Evolutionary conservation across 2,113 vertebrate genomes (phyloP), one percentile per base, ranked within the genome.

Genomic region (Rhipidura dahli): DNA sequence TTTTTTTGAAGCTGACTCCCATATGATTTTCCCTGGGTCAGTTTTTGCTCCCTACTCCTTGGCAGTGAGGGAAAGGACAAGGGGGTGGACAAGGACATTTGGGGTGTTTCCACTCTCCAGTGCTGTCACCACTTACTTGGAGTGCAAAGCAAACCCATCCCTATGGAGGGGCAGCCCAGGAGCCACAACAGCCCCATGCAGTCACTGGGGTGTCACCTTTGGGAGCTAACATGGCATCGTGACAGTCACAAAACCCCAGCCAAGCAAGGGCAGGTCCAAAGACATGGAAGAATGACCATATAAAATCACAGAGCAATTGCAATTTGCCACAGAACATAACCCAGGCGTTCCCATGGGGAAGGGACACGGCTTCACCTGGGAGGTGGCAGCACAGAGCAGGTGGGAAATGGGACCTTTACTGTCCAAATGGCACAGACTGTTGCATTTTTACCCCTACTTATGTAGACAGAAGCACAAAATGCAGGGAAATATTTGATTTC

Each of bases 291-390:
- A 91, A 60, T 20, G 33, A 14, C 40, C 12, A 10, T 0, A 44
- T 5, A 64, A 84, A 63, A 3, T 0, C 33, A 33, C 7, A 54
- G 35, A 16, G 49, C 47, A 64, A 57, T 7, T 28, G 21, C 12
- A n/a, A 40, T 15, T 47, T 4, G 0, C 33, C 35, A 44, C 30
- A 31, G 11, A 10, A 0, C 0, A 1, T 13, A 26, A 64, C 10
- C 7, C 21, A 56, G 47, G 70, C 40, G n/a, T 35, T 76, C 24
- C 49, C 7, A 3, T 1, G 7, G 21, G 19, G 51, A 75, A 44
- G 20, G 35, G 5, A 39, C 27, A 16, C 0, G 3, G 31, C 39
- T 42, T 22, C n/a, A 6, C 24, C 54, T 88, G 78, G 4, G 30
- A 37, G 12, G 53, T 3, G n/a, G 14, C 66, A 76, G 61, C 42